Conservation (phyloP, 2,113 vertebrate genomes). For the Desmodus rotundus region DNA sequence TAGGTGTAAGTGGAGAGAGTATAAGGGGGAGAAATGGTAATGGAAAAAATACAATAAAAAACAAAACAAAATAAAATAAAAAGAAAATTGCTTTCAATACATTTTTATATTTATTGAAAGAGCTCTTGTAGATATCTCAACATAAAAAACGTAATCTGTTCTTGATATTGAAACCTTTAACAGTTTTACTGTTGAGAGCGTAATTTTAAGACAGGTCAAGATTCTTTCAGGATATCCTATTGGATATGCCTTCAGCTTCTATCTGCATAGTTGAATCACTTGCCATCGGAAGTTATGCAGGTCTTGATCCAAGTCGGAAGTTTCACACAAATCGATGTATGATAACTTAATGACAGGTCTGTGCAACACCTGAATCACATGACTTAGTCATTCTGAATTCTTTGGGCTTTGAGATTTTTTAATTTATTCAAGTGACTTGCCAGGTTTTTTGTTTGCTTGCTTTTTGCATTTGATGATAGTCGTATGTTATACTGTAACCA, state of each 20-base stretch:
- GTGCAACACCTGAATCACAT: neutral
- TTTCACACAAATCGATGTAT: neutral
- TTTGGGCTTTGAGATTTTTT: neutral
- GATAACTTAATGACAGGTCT: neutral
- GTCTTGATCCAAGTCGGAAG: neutral
- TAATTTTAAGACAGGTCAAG: neutral
- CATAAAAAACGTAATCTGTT: neutral
- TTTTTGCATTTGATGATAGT: neutral
- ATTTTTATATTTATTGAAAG: neutral
- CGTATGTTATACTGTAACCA: neutral
- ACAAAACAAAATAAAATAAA: no score
- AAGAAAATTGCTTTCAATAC: no score
- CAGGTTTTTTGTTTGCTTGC: neutral
- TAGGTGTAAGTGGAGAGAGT: no score
- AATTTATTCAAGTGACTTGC: neutral
- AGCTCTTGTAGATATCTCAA: neutral
- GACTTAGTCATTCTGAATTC: neutral
- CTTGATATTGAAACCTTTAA: neutral
- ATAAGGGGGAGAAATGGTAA: no score
- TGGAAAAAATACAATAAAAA: no score
- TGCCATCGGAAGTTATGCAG: neutral
- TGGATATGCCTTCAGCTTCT: neutral
- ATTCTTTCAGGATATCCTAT: neutral
- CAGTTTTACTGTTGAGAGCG: neutral
- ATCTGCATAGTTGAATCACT: neutral